Evolutionary conservation across 1,140 invertebrate genomes (phyloP).

Genomic region (Centruroides vittatus): DNA sequence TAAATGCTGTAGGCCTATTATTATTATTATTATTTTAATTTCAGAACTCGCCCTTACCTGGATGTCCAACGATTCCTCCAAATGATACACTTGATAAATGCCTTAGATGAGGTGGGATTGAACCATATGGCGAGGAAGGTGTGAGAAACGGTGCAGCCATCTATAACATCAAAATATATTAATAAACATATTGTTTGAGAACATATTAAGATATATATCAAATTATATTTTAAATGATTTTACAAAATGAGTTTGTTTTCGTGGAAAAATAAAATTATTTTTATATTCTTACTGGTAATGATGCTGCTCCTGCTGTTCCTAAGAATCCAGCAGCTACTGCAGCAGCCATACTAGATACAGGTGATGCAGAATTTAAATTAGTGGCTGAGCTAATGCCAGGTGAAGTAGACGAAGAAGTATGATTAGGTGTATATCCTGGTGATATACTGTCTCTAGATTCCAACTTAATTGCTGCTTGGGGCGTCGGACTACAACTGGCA

Average conservation of each 20-base stretch:
- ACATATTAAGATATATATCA: too few relatives aligned
- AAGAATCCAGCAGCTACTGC: neutral
- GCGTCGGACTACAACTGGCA: constrained; percentile 7
- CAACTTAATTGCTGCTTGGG: neutral
- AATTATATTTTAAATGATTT: too few relatives aligned
- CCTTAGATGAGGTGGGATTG: constrained; percentile 4
- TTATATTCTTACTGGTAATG: constrained; percentile 13
- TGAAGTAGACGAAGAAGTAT: neutral
- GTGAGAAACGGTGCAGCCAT: too few relatives aligned
- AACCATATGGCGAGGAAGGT: neutral
- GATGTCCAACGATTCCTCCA: too few relatives aligned
- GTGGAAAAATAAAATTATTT: neutral
- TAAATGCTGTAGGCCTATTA: too few relatives aligned
- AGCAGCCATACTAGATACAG: neutral
- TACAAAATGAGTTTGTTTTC: too few relatives aligned
- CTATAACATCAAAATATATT: too few relatives aligned
- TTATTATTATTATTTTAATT: too few relatives aligned
- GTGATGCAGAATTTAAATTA: neutral
- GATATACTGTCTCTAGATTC: neutral
- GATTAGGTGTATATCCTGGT: neutral
- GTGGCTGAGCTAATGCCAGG: constrained; percentile 2
- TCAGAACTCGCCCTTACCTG: too few relatives aligned
- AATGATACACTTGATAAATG: too few relatives aligned
- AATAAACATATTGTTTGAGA: too few relatives aligned
- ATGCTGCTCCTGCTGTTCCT: constrained; percentile 2